Base-by-base conservation (phyloP, 2,797 vertebrate species). In the Rhinichthys osculus region DNA sequence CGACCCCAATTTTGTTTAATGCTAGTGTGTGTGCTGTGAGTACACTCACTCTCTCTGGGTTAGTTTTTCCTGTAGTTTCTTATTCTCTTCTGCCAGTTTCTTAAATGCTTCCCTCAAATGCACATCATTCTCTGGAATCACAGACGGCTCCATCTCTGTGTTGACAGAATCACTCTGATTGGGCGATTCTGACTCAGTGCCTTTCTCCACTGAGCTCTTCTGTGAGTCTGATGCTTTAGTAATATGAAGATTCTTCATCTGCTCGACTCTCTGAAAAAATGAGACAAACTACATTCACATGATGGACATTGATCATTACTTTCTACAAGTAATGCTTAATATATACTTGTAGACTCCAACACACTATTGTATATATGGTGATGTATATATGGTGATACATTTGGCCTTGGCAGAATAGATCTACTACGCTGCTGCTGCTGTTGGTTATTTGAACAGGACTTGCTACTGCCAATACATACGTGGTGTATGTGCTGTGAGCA, bases 1-100 rank as follows among this genome's bases (percentile, higher is more conserved):
- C 0, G 6, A 66, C 27, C 30, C 30, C 13, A 17, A 19, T 7
- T 50, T 16, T 17, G 17, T 70, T 5, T 64, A 17, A 27, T 16
- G n/a, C 23, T 52, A n/a, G 35, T 19, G 40, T 70, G 13, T 40
- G 16, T 30, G 8, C 23, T 82, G 23, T 19, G 4, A 3, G 4
- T 0, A n/a, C 40, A 89, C 97, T 93, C 92, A 98, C 98, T 96
- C 95, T 93, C 93, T 96, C 78, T 87, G 90, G 23, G 92, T 92
- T 23, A 98, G 92, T 19, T 86, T 94, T 42, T 91, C 88, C 57
- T 95, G 93, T 88, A 98, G 94, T 69, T 92, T 79, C 3, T 13
- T 90, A 89, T 76, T 95, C 85, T 98, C 96, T 44, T 87, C 91
- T 81, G 93, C 93, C 84, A 95, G 93, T 85, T 94, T 95, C 92